Evolutionary conservation across 2,797 vertebrate genomes (phyloP).

Genomic region (Falco cherrug): DNA sequence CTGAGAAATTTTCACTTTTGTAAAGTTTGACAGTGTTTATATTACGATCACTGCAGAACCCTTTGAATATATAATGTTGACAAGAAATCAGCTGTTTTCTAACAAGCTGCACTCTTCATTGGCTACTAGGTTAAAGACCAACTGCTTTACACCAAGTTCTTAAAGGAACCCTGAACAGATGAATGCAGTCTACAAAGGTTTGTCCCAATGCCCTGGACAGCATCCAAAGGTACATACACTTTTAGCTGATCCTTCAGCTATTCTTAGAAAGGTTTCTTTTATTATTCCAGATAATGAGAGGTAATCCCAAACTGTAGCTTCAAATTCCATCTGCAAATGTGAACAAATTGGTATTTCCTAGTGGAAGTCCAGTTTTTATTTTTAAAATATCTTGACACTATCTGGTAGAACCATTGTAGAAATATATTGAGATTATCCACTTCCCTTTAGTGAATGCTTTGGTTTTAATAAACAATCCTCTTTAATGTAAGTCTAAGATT

Average conservation of each 20-base stretch:
- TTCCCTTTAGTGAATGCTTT: not conserved
- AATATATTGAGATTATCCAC: not conserved
- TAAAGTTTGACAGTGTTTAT: not conserved
- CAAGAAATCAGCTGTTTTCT: not conserved
- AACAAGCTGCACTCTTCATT: not conserved
- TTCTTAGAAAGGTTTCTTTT: not conserved
- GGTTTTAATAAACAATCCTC: not conserved
- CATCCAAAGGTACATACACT: not conserved
- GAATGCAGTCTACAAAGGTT: not conserved
- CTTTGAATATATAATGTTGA: not conserved
- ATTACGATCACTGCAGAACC: not conserved
- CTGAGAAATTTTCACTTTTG: not conserved
- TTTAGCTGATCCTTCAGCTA: not conserved
- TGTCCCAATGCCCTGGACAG: not conserved
- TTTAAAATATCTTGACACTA: not conserved
- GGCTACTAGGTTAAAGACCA: not conserved
- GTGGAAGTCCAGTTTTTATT: not conserved
- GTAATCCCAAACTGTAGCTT: not conserved
- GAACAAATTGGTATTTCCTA: not conserved
- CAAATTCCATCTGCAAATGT: not conserved
- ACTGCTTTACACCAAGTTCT: not conserved
- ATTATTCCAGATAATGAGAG: not conserved
- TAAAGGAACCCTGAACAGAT: not conserved
- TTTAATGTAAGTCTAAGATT: not conserved
- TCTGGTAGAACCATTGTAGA: not conserved